These are phyloP conservation scores for Steinernema scapterisci DNA, from an alignment of 2,888 invertebrate species.

Conservation along the genomic window DNA sequence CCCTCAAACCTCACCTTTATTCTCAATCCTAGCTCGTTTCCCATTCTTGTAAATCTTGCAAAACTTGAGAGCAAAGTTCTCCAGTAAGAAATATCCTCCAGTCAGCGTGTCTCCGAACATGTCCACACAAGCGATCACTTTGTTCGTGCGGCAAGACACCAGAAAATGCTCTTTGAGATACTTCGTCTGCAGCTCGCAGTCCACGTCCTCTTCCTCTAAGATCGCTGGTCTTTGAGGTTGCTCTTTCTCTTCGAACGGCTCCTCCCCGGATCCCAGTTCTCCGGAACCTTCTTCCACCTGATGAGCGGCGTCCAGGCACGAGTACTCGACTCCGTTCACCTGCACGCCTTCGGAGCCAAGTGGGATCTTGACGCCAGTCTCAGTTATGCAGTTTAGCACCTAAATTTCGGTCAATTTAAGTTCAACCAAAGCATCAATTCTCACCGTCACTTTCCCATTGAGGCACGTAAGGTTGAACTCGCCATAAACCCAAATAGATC, in stretches of 20 bases:
- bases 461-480: conserved; percentile 43
- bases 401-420: conserved; percentile 34
- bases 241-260: background rate
- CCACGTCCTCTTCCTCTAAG: background rate
- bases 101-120: conserved; percentile 52
- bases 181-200: conserved; percentile 22
- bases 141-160: conserved; percentile 54
- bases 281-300: conserved; percentile 22
- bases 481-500: background rate
- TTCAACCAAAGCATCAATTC: conserved; percentile 26
- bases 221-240: conserved; percentile 9
- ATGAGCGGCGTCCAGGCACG: conserved; percentile 42
- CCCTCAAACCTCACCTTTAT: too few species aligned
- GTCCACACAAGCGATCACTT: conserved; percentile 54
- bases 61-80: conserved; percentile 48
- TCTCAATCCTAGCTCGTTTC: conserved; percentile 52
- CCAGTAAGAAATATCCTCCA: conserved; percentile 52
- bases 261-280: background rate
- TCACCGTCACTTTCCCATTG: conserved; percentile 35
- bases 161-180: conserved; percentile 49
- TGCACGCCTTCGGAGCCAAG: conserved; percentile 48
- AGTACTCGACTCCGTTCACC: conserved; percentile 48
- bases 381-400: conserved; percentile 62
- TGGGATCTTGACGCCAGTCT: conserved; percentile 51
- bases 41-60: conserved; percentile 54